These are phyloP conservation scores for Lapara coniferarum DNA, from an alignment of 2,888 invertebrate species.

Conservation along the genomic window DNA sequence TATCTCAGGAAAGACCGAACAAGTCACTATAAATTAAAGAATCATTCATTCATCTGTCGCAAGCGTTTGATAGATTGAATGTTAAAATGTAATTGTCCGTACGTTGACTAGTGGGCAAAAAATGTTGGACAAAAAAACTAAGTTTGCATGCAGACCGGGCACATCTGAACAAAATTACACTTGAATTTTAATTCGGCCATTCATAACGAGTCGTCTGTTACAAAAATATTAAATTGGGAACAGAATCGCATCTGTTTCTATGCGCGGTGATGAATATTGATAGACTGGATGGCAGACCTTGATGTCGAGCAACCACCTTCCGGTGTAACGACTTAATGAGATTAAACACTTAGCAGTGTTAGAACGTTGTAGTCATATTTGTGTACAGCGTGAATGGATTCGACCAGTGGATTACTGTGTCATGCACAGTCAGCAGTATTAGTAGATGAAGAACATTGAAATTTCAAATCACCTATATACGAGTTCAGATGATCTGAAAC, in stretches of 20 bases:
- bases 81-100: slow-evolving; percentile 30
- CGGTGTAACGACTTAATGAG: neutral
- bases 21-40: slow-evolving; percentile 41
- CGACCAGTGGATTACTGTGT: too few species aligned
- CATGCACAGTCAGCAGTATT: too few species aligned
- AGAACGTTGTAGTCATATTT: too few species aligned
- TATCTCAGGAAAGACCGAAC: neutral
- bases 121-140: slow-evolving; percentile 33
- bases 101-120: slow-evolving; percentile 28
- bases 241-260: slow-evolving; percentile 6
- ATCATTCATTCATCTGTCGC: slow-evolving; percentile 35
- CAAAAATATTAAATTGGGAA: slow-evolving; percentile 8
- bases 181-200: slow-evolving; percentile 35
- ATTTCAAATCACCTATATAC: too few species aligned
- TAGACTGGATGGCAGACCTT: neutral
- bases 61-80: slow-evolving; percentile 37
- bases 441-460: too few species aligned
- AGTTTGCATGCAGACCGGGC: slow-evolving; percentile 32
- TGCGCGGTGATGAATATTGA: slow-evolving; percentile 9
- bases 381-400: too few species aligned
- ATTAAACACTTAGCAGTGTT: too few species aligned
- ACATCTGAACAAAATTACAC: slow-evolving; percentile 31
- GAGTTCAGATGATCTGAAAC: too few species aligned
- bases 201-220: slow-evolving; percentile 17
- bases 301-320: neutral